These are phyloP conservation scores for Gonocerus acuteangulatus DNA, from an alignment of 2,888 invertebrate species.

Conservation along the genomic window DNA sequence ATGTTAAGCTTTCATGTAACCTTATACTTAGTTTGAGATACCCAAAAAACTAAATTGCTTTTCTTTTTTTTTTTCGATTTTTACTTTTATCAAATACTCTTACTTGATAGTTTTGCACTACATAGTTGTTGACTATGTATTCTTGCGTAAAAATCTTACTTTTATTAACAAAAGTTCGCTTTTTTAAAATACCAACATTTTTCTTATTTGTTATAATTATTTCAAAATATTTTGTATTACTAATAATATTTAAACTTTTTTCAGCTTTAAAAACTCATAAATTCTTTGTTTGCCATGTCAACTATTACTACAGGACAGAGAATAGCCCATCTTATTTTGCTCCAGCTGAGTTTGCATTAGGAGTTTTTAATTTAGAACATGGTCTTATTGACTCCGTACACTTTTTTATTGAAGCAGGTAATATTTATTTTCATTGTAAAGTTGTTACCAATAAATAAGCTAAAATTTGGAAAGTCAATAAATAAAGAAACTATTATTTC, in stretches of 20 bases:
- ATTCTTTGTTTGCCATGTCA: constrained; percentile 26
- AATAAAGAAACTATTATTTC: no score
- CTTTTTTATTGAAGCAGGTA: constrained; percentile 18
- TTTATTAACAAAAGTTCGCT: no score
- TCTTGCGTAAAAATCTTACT: no score
- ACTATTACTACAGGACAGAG: constrained; percentile 14
- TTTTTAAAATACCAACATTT: not conserved
- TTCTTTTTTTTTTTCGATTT: no score
- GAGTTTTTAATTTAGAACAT: constrained; percentile 11
- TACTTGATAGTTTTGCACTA: no score
- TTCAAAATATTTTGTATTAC: not conserved
- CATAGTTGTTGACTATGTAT: no score
- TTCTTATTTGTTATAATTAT: not conserved
- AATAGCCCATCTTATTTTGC: not conserved
- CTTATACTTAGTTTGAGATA: no score
- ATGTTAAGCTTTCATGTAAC: no score
- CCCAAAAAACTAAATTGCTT: no score
- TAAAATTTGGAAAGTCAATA: no score
- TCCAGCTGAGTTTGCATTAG: constrained; percentile 27
- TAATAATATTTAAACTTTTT: not conserved
- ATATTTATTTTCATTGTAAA: not conserved
- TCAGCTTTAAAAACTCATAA: constrained; percentile 11
- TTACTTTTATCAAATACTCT: no score
- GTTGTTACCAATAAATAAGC: no score
- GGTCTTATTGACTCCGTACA: constrained; percentile 15